Conservation (phyloP, 2,797 vertebrate species). For the Buphagus erythrorhynchus region DNA sequence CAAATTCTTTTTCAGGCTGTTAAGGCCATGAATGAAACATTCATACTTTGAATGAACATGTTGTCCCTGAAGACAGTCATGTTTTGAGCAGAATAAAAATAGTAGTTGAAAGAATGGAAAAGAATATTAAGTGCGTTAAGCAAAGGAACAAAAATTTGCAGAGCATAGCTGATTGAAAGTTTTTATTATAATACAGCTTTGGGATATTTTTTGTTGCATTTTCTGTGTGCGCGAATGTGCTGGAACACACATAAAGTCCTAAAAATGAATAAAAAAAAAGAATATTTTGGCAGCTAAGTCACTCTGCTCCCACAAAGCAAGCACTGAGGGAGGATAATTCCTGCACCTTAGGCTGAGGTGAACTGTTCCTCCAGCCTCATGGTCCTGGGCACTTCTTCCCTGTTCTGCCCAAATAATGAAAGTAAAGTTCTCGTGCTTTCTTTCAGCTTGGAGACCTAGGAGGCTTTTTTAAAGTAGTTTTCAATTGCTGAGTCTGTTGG, state of each 20-base stretch:
- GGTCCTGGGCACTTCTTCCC: neutral
- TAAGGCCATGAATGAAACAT: constrained; percentile 53
- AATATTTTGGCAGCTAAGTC: neutral
- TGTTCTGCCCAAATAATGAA: rapidly evolving
- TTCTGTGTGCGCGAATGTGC: neutral
- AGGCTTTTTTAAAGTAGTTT: neutral
- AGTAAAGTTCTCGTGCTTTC: neutral
- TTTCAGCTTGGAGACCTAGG: neutral
- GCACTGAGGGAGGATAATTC: neutral
- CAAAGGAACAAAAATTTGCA: neutral
- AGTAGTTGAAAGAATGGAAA: constrained; percentile 28
- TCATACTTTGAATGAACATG: constrained; percentile 14
- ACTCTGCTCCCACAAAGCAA: neutral
- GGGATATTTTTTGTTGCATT: neutral
- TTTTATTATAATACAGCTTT: neutral
- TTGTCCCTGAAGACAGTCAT: constrained; percentile 23
- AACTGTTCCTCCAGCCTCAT: rapidly evolving
- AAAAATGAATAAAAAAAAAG: neutral
- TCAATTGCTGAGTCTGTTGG: neutral
- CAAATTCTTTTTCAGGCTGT: neutral
- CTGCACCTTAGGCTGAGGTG: neutral
- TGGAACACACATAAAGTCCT: neutral
- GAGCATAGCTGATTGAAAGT: neutral
- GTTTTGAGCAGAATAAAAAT: constrained; percentile 51
- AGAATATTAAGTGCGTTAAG: neutral